phyloP scores from a whole-genome alignment of 1,140 invertebrate species.

The Pristionchus pacificus region DNA sequence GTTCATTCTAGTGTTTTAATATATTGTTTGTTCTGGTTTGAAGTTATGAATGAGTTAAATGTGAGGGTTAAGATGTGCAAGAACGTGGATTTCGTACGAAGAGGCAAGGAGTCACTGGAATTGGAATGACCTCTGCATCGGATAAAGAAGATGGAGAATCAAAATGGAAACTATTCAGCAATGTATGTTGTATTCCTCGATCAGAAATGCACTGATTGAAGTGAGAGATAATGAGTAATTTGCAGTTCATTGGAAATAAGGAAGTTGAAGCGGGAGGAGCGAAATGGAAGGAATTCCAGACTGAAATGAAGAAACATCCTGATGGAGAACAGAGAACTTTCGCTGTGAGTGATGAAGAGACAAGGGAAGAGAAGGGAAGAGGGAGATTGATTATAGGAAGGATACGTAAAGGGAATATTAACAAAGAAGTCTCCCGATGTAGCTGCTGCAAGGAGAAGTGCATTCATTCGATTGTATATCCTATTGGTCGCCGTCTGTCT shows the following conservation, averaged over 20 bases:
- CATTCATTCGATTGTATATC: constrained; percentile 38
- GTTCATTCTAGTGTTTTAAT: too few relatives aligned
- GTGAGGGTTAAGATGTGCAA: too few relatives aligned
- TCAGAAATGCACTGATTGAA: too few relatives aligned
- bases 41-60: too few relatives aligned
- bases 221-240: too few relatives aligned
- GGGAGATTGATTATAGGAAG: constrained; percentile 27
- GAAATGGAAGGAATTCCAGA: constrained; percentile 28
- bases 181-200: too few relatives aligned
- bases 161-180: constrained; percentile 7
- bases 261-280: constrained; percentile 17
- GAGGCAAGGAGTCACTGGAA: constrained; percentile 9
- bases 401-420: constrained; percentile 37
- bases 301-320: constrained; percentile 37
- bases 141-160: constrained; percentile 5
- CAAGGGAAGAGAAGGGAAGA: too few relatives aligned
- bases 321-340: constrained; percentile 36
- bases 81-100: constrained; percentile 39
- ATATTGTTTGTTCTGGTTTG: too few relatives aligned
- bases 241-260: too few relatives aligned
- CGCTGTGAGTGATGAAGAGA: constrained; percentile 14
- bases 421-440: constrained; percentile 12
- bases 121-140: not conserved
- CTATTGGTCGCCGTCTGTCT: constrained; percentile 32
- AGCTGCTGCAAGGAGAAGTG: constrained; percentile 23